Conservation (phyloP, 2,888 invertebrate genomes). For the Agriopis aurantiaria region DNA sequence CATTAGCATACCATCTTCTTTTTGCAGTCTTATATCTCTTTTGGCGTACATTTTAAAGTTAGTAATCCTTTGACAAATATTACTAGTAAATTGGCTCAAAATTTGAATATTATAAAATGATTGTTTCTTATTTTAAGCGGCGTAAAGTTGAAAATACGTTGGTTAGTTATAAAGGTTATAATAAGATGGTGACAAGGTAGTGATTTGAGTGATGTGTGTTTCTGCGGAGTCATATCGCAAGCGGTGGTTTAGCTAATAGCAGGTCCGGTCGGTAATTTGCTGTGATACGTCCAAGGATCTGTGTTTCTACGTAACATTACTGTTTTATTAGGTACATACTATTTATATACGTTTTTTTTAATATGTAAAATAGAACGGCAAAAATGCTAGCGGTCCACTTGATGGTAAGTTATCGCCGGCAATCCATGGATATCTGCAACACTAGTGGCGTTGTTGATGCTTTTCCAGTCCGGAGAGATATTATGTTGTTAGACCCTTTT, state of each 20-base stretch:
- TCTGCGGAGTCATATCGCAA: slow-evolving; percentile 35
- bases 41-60: slow-evolving; percentile 13
- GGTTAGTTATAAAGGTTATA: slow-evolving; percentile 15
- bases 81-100: neutral
- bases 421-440: too few species aligned
- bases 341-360: too few species aligned
- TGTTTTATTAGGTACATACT: neutral
- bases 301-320: neutral
- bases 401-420: too few species aligned
- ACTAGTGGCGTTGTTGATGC: too few species aligned
- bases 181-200: slow-evolving; percentile 35
- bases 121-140: slow-evolving; percentile 3
- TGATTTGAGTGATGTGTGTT: slow-evolving; percentile 36
- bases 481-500: too few species aligned
- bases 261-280: slow-evolving; percentile 27
- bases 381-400: too few species aligned
- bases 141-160: slow-evolving; percentile 26
- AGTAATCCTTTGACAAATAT: neutral
- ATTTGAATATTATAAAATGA: neutral
- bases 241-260: slow-evolving; percentile 34
- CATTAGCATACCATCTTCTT: slow-evolving; percentile 34
- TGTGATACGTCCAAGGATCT: slow-evolving; percentile 20
- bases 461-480: too few species aligned
- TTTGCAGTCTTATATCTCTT: neutral
- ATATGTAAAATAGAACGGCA: too few species aligned